Evolutionary conservation across 1,140 invertebrate species (phyloP), one percentile per base, ranked within the genome.

Genomic region (Eufriesea mexicana): DNA sequence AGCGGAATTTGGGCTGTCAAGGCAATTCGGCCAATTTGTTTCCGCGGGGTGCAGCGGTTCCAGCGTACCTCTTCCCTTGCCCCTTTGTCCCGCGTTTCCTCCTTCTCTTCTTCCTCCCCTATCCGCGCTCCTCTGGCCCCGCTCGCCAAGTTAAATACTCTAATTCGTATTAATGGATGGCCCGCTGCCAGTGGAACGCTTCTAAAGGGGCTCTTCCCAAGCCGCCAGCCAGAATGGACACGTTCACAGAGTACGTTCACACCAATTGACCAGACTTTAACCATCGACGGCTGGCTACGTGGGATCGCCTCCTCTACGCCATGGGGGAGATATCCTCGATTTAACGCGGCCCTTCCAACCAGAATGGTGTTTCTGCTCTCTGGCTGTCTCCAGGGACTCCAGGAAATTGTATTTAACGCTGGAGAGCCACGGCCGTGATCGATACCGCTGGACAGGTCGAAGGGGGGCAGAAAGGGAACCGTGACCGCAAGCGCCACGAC

Each of bases 131-230:
- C 79, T 64, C 70, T 79, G 76, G 70, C 78, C 80, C 81, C 72
- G 82, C 83, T 72, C 74, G 61, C 80, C 78, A 64, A 91, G 91
- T 90, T 92, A 93, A 92, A 92, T 92, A 92, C 89, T 90, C 89
- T 92, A 92, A 93, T 92, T 92, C 89, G 90, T 92, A 91, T 91
- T 91, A 92, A 93, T 91, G 91, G 91, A 91, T 91, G 90, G 91
- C 92, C 81, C 87, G 89, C 70, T 89, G 90, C 91, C 90, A 91
- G 89, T 88, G 87, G 88, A 86, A 79, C 80, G 80, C 67, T 86
- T 86, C 86, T 88, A 88, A 84, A 86, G 86, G 77, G 84, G 55
- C 78, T 81, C 84, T 86, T 89, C 77, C 82, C 87, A 80, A 75
- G 75, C 75, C 54, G 5, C 61, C n/a, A 55, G 71, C 71, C 81